phyloP scores from a whole-genome alignment of 2,797 vertebrate species.

The Catamblyrhynchus diadema region DNA sequence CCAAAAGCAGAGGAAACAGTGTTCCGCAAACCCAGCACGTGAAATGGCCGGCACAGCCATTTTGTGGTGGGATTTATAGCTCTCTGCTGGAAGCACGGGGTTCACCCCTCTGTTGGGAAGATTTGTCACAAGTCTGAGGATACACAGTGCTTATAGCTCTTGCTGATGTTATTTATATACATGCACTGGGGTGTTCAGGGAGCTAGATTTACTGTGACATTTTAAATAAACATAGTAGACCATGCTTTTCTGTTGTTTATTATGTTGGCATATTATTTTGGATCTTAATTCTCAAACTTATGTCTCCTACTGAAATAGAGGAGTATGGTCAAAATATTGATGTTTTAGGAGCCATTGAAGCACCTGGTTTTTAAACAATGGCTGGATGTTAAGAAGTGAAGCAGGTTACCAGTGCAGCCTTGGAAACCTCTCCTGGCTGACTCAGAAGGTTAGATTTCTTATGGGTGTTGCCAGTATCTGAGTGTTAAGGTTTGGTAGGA shows the following conservation, averaged over 20 bases:
- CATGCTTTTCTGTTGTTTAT: neutral
- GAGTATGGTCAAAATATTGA: neutral
- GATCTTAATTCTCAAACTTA: neutral
- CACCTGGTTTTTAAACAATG: neutral
- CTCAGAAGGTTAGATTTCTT: neutral
- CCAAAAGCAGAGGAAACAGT: accelerated
- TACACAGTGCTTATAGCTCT: neutral
- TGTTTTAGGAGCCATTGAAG: neutral
- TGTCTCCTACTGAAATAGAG: neutral
- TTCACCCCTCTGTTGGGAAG: neutral
- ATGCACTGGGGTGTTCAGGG: neutral
- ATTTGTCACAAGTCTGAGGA: neutral
- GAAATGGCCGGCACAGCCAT: constrained; percentile 1
- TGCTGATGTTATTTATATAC: neutral
- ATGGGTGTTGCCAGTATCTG: neutral
- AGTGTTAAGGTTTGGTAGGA: neutral
- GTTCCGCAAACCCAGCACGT: accelerated
- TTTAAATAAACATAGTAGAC: neutral
- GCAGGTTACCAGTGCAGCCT: neutral
- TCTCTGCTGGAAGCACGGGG: neutral
- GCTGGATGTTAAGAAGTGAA: neutral
- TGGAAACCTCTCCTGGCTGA: neutral
- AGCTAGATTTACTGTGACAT: neutral
- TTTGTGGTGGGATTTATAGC: neutral
- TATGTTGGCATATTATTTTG: neutral